Evolutionary conservation across 2,797 vertebrate genomes (phyloP), one percentile per base, ranked within the genome.

Genomic region (Rhadinocentrus ornatus): DNA sequence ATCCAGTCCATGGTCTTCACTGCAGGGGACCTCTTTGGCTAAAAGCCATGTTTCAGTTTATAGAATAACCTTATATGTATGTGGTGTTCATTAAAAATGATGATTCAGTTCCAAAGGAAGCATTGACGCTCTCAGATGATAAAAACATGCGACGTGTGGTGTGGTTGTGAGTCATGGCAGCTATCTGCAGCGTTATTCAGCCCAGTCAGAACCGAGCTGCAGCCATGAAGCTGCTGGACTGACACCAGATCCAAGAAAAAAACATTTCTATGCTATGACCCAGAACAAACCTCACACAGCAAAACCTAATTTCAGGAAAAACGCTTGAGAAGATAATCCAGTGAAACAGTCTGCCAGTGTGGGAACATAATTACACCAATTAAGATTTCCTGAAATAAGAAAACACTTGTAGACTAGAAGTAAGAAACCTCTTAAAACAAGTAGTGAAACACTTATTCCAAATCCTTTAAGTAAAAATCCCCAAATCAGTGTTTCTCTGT

Each of bases 251-350:
- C 74, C 83, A 59, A 60, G 13, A 76, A 81, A 16, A 72, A 81
- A 87, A 72, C 83, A 69, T 87, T 83, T 79, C 63, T 65, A 73
- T 80, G 81, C 88, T 66, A 57, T 90, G 86, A 91, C 81, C 87
- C 68, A 90, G 58, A 62, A 32, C 52, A 62, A 50, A 62, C 72
- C 75, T 78, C 77, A 69, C 77, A 71, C 63, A 74, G 86, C 73
- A 86, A 79, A 83, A 84, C 71, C 3, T 39, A 4, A 39, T 13
- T 12, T 39, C 9, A 39, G 37, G 37, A 41, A 41, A 41, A 18
- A 6, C 15, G 18, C 15, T 6, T 41, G 3, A 41, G 15, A 10
- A 4, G 15, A 4, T 5, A 41, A 41, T 4, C 39, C 11, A 41
- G 15, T 5, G 16, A 16, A 16, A 41, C 18, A 41, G 18, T 41